Evolutionary conservation across 2,888 invertebrate genomes (phyloP), one percentile per base, ranked within the genome.

Genomic region (Hoplodrina blanda): DNA sequence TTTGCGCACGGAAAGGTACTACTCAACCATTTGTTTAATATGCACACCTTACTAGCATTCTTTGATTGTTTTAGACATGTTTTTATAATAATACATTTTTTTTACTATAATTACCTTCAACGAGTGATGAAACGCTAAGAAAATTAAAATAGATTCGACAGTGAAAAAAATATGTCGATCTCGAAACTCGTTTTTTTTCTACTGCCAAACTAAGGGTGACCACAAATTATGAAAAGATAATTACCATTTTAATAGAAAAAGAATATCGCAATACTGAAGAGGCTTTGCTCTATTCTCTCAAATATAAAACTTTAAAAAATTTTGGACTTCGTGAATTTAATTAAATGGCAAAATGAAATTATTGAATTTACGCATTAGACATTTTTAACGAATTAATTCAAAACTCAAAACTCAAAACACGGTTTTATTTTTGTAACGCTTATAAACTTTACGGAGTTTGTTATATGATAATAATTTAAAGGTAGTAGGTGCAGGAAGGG

Each of bases 141-240:
- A 83, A 76, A 79, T 70, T 63, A 72, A 57, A 73, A 68, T 74
- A 74, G 64, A 80, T 69, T 73, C 69, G 68, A 72, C 56, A 73
- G 52, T 63, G 70, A 73, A 84, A 81, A 25, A 84, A 85, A 84
- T 85, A 83, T 84, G 88, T 86, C 87, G 80, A 75, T 82, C 69
- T 57, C 69, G 30, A 80, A 78, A 82, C 82, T 73, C 25, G 77
- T 85, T 86, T 86, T 83, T 81, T 82, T 79, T 84, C 73, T 73
- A 84, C 82, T 87, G 85, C 49, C 82, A 78, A 79, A 77, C 25
- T 70, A 61, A 68, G 87, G 80, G 87, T 88, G 75, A 71, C 82
- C 83, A 84, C 57, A 2, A n/a, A 30, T 13, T 41, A 41, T 15
- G 17, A 46, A 2, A 52, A 30, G 0, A n/a, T 68, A 50, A 33